A percentile compares a stretch with the other conserved stretches of the same genome.
These are phyloP conservation scores for Anniella stebbinsi DNA, from an alignment of 2,797 vertebrate species.

Conservation along the genomic window DNA sequence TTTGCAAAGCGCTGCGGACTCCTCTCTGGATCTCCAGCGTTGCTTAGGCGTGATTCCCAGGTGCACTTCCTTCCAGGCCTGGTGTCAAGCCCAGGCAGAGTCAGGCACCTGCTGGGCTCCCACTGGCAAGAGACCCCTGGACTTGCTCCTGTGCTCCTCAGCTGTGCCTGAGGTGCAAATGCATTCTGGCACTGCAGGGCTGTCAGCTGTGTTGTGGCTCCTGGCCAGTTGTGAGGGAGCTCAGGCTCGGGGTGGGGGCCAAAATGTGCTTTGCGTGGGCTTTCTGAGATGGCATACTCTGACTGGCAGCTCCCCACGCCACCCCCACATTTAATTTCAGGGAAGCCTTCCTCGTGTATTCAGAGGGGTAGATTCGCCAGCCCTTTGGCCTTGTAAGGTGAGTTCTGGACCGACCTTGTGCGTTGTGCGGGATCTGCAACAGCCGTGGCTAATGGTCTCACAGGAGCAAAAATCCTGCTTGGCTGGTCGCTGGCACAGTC, in stretches of 20 bases:
- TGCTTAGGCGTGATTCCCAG: not conserved
- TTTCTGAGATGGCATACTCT: not conserved
- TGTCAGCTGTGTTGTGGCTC: not conserved
- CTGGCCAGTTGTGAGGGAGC: not conserved
- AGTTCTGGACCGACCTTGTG: not conserved
- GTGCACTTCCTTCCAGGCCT: not conserved
- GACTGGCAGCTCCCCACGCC: not conserved
- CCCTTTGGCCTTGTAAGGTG: not conserved
- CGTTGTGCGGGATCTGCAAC: not conserved
- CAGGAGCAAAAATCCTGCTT: not conserved
- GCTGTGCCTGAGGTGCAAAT: not conserved
- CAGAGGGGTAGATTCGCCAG: not conserved
- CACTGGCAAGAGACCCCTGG: no score
- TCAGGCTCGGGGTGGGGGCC: no score
- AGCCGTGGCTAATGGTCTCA: not conserved
- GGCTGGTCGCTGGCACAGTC: not conserved
- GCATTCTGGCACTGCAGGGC: not conserved
- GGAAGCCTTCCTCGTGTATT: not conserved
- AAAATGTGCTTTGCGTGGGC: not conserved
- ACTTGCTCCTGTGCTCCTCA: no score
- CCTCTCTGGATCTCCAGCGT: not conserved
- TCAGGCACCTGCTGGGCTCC: no score
- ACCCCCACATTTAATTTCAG: not conserved
- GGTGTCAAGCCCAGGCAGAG: no score
- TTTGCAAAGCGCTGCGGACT: not conserved